Conservation (phyloP, 2,888 invertebrate genomes). For the Tetanocera ferruginea region DNA sequence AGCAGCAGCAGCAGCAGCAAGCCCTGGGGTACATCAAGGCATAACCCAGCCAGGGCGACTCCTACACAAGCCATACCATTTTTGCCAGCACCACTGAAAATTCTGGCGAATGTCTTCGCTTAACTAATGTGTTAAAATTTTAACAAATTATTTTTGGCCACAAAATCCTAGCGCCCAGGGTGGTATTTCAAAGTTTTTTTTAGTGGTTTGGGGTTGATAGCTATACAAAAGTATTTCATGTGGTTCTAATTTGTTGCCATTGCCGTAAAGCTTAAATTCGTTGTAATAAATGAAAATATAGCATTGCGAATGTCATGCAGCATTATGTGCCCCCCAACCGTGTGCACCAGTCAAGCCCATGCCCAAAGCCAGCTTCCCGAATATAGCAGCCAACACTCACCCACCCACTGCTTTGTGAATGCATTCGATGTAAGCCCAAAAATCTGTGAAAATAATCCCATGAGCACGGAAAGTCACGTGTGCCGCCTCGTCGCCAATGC, state of each 20-base stretch:
- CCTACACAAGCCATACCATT: background rate
- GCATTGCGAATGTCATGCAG: conserved; percentile 16
- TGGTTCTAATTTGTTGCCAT: conserved; percentile 23
- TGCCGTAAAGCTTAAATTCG: background rate
- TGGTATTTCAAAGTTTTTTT: background rate
- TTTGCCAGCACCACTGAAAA: background rate
- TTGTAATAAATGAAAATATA: conserved; percentile 39
- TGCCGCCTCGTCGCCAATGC: conserved; percentile 7
- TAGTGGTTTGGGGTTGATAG: background rate
- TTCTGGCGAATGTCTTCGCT: conserved; percentile 25
- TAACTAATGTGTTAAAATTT: conserved; percentile 36
- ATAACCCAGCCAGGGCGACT: background rate
- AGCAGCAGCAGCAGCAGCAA: conserved; percentile 19
- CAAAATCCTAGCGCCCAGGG: conserved; percentile 29
- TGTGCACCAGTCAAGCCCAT: background rate
- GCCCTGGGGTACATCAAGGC: background rate
- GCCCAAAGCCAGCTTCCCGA: background rate
- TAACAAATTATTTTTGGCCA: conserved; percentile 41
- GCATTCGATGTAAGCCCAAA: conserved; percentile 33
- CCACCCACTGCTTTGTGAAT: conserved; percentile 28
- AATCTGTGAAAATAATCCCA: conserved; percentile 51
- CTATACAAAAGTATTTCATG: conserved; percentile 18
- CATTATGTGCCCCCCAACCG: conserved; percentile 25
- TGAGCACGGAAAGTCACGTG: conserved; percentile 51
- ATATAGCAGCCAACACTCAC: conserved; percentile 37